These are phyloP conservation scores for Syrista parreyssii DNA, from an alignment of 2,888 invertebrate species.

Conservation along the genomic window DNA sequence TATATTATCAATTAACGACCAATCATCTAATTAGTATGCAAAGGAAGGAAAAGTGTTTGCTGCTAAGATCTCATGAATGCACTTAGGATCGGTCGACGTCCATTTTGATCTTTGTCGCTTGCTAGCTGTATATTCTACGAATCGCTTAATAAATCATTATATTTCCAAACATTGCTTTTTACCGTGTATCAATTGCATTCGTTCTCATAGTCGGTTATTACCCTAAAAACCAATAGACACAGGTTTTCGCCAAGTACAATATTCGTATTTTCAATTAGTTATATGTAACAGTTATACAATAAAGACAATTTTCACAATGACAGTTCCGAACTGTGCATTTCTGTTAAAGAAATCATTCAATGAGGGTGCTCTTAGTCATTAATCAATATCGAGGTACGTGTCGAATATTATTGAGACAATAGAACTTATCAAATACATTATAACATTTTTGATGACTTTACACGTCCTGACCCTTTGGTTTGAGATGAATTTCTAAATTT, in stretches of 20 bases:
- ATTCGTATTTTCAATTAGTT: background rate
- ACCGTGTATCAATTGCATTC: background rate
- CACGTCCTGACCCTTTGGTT: slow-evolving; percentile 36
- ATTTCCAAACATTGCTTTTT: background rate
- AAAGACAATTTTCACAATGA: slow-evolving; percentile 3
- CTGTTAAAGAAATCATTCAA: background rate
- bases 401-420: background rate
- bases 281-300: background rate
- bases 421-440: background rate
- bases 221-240: background rate
- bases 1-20: background rate
- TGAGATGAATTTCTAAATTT: slow-evolving; percentile 49
- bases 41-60: background rate
- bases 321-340: background rate
- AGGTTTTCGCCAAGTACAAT: background rate
- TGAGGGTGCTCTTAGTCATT: background rate
- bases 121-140: background rate
- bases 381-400: background rate
- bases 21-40: background rate
- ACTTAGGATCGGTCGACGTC: background rate
- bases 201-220: background rate
- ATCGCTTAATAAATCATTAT: slow-evolving; percentile 4
- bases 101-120: background rate
- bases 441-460: slow-evolving; percentile 39
- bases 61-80: background rate